Conservation (phyloP, 2,113 vertebrate genomes). For the Rousettus leschenaultii region DNA sequence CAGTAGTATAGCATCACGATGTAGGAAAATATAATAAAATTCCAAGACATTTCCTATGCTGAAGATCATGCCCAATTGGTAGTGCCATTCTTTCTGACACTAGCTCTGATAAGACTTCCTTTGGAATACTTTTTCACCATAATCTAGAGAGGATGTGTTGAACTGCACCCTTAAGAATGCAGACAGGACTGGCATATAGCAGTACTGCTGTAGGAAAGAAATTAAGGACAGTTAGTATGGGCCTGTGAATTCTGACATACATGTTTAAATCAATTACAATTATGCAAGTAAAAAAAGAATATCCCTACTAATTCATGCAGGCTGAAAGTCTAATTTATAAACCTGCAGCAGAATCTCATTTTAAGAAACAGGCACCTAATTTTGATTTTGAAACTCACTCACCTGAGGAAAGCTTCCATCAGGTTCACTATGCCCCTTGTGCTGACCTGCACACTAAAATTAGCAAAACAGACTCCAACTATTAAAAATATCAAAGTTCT, state of each 20-base stretch:
- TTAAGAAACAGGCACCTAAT: constrained; percentile 82
- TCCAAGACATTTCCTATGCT: constrained; percentile 85
- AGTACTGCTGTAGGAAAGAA: constrained; percentile 99
- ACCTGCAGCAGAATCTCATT: constrained; percentile 85
- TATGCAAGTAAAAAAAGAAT: constrained; percentile 94
- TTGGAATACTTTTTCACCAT: constrained; percentile 97
- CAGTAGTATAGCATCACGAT: constrained; percentile 81
- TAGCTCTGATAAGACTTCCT: constrained; percentile 92
- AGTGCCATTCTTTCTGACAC: constrained; percentile 93
- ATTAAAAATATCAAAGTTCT: constrained; percentile 81
- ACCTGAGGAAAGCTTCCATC: constrained; percentile 83
- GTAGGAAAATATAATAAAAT: constrained; percentile 77
- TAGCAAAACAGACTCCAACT: constrained; percentile 85
- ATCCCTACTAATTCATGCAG: constrained; percentile 95
- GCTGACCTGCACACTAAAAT: constrained; percentile 80
- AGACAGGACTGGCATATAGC: constrained; percentile 99
- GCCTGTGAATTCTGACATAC: constrained; percentile 97
- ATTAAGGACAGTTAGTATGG: constrained; percentile 99
- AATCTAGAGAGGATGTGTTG: constrained; percentile 99
- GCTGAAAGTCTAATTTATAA: constrained; percentile 85
- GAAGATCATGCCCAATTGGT: constrained; percentile 89
- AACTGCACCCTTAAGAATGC: constrained; percentile 99
- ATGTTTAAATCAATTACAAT: constrained; percentile 98
- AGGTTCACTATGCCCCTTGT: constrained; percentile 84
- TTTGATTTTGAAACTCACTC: constrained; percentile 81